A percentile compares a stretch with the other conserved stretches of the same genome.
These are phyloP conservation scores for Gandaritis pyraliata DNA, from an alignment of 2,888 invertebrate genomes.

Conservation along the genomic window DNA sequence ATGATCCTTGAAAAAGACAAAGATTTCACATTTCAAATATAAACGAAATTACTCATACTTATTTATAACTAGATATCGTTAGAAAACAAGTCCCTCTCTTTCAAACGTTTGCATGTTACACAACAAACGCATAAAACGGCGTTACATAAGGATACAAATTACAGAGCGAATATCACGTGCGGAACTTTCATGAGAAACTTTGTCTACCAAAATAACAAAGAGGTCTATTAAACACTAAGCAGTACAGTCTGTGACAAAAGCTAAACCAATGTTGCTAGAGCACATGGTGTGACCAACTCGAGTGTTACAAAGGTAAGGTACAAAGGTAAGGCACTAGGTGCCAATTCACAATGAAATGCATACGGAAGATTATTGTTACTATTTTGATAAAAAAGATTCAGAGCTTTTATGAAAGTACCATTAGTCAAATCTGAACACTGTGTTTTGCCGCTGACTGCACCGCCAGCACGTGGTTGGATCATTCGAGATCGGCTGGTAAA, in stretches of 20 bases:
- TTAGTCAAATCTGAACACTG: background rate
- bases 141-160: constrained; percentile 21
- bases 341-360: too few relatives aligned
- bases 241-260: constrained; percentile 7
- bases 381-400: background rate
- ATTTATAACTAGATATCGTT: background rate
- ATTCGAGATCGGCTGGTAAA: constrained; percentile 47
- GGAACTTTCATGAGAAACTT: constrained; percentile 23
- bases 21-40: background rate
- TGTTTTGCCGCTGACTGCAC: constrained; percentile 8
- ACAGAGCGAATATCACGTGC: constrained; percentile 11
- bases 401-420: background rate
- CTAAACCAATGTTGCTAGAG: too few relatives aligned
- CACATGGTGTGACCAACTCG: too few relatives aligned
- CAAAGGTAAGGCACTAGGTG: too few relatives aligned
- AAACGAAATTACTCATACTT: too few relatives aligned
- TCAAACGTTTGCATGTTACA: constrained; percentile 12
- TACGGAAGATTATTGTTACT: too few relatives aligned
- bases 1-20: too few relatives aligned
- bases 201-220: constrained; percentile 14
- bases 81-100: background rate
- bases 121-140: constrained; percentile 8
- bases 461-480: constrained; percentile 27
- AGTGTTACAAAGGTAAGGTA: too few relatives aligned
- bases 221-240: background rate